These are phyloP conservation scores for Spondyliosoma cantharus DNA, from an alignment of 2,797 vertebrate genomes.

Conservation along the genomic window DNA sequence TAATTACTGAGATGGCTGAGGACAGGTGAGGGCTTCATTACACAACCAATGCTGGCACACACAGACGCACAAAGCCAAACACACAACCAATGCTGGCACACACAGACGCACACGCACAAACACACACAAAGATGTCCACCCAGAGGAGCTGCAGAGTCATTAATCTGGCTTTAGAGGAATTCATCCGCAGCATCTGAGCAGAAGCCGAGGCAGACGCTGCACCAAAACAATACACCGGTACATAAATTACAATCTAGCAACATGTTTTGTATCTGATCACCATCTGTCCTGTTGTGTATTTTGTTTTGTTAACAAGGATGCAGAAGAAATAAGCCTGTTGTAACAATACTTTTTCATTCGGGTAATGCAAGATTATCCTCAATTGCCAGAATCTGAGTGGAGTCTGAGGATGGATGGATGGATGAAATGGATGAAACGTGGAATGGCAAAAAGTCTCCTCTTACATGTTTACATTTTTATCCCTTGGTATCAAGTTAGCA, in stretches of 20 bases:
- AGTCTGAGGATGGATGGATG: slow-evolving; percentile 36
- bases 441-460: slow-evolving; percentile 29
- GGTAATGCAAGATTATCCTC: slow-evolving; percentile 11
- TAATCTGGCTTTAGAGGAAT: slow-evolving; percentile 49
- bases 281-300: slow-evolving; percentile 5
- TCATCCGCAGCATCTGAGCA: slow-evolving; percentile 33
- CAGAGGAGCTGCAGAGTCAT: slow-evolving; percentile 40
- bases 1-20: slow-evolving; percentile 66
- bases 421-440: slow-evolving; percentile 29
- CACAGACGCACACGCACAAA: slow-evolving; percentile 28
- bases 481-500: slow-evolving; percentile 47
- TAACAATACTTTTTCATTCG: slow-evolving; percentile 17
- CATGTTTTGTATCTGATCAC: neutral
- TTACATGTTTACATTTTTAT: slow-evolving; percentile 37
- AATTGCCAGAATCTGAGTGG: slow-evolving; percentile 22
- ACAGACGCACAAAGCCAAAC: slow-evolving; percentile 28
- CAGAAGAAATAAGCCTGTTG: neutral
- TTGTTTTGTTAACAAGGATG: slow-evolving; percentile 7
- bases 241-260: slow-evolving; percentile 5
- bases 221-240: slow-evolving; percentile 12
- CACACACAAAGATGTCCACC: slow-evolving; percentile 13
- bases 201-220: slow-evolving; percentile 9
- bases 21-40: slow-evolving; percentile 77
- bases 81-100: slow-evolving; percentile 14
- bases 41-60: slow-evolving; percentile 38